Evolutionary conservation across 2,113 vertebrate species (phyloP).

Genomic region (Isichthys henryi): DNA sequence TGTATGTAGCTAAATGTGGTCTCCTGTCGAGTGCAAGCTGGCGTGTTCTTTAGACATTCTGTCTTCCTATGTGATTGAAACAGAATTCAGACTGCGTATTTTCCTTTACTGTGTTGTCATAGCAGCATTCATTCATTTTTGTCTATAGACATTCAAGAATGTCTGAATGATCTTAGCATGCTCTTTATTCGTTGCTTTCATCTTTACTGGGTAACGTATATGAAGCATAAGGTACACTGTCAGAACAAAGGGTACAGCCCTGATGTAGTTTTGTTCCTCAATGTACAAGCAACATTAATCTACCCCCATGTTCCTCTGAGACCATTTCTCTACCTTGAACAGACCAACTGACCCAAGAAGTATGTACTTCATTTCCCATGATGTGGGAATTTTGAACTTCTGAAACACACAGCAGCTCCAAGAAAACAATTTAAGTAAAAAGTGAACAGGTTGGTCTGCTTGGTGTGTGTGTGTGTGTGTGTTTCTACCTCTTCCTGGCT

Average conservation of each 20-base stretch:
- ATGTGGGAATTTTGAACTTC: neutral
- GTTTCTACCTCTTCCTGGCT: neutral
- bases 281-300: no score
- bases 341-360: neutral
- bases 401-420: neutral
- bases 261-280: no score
- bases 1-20: neutral
- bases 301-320: neutral
- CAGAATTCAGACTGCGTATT: neutral
- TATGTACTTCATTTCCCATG: neutral
- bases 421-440: neutral
- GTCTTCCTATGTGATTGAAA: neutral
- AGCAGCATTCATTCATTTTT: no score
- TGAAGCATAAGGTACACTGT: no score
- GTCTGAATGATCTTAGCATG: no score
- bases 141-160: no score
- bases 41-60: neutral
- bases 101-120: neutral
- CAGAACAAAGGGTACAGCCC: no score
- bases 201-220: no score
- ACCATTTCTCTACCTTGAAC: neutral
- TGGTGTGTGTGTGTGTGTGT: no score
- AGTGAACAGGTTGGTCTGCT: neutral
- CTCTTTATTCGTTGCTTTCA: no score
- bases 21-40: neutral